A percentile compares a stretch with the other conserved stretches of the same genome.
Evolutionary conservation across 30 jellyfish, hydroid and myxozoan genomes (phyloP).

Genomic region (Pelagia noctiluca): DNA sequence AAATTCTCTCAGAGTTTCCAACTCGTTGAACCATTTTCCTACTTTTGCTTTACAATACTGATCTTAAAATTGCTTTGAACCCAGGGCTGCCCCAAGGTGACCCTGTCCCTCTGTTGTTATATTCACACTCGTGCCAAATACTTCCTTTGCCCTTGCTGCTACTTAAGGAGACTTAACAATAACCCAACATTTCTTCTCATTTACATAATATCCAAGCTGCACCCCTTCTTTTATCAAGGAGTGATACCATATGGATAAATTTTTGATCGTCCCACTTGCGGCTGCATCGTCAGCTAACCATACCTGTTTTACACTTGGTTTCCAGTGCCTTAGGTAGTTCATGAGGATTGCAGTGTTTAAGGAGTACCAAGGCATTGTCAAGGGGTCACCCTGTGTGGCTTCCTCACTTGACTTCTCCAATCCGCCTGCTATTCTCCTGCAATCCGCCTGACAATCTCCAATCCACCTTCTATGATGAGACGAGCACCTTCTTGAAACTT

Average conservation of each 20-base stretch:
- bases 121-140: background rate
- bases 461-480: conserved; percentile 21
- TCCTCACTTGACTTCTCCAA: conserved; percentile 15
- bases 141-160: conserved; percentile 22
- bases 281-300: conserved; percentile 17
- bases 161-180: background rate
- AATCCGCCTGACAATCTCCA: too few species aligned
- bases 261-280: conserved; percentile 16
- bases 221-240: conserved; percentile 13
- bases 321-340: conserved; percentile 14
- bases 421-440: too few species aligned
- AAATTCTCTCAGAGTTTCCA: conserved; percentile 9
- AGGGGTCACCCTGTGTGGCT: conserved; percentile 23
- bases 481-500: conserved; percentile 13
- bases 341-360: conserved; percentile 17
- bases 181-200: conserved; percentile 15
- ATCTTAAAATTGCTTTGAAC: conserved; percentile 11
- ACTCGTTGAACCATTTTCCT: conserved; percentile 18
- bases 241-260: conserved; percentile 22
- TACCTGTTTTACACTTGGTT: conserved; percentile 13
- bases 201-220: conserved; percentile 16
- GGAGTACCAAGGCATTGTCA: conserved; percentile 14
- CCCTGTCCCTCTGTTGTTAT: conserved; percentile 24
- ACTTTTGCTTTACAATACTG: conserved; percentile 9
- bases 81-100: conserved; percentile 23